Evolutionary conservation across 2,888 invertebrate species (phyloP).

Genomic region (Eristalinus sepulchralis): DNA sequence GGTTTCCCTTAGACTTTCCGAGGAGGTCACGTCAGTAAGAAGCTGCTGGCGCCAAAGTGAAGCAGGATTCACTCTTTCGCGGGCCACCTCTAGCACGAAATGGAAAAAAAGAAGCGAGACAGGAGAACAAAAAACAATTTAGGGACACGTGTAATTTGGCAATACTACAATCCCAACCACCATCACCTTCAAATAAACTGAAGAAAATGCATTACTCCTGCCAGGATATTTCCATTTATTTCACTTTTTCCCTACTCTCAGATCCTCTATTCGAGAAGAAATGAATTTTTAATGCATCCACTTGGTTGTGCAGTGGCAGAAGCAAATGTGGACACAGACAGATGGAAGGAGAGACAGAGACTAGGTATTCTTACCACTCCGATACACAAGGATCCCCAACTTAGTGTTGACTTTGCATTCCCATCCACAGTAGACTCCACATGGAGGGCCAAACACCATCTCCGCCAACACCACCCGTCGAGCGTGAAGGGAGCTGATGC

Average conservation of each 20-base stretch:
- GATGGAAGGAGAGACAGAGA: constrained; percentile 44
- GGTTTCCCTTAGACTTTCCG: constrained; percentile 5
- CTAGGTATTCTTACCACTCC: constrained; percentile 43
- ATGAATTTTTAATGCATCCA: constrained; percentile 70
- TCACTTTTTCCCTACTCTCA: constrained; percentile 28
- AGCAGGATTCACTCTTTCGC: constrained; percentile 34
- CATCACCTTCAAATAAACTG: constrained; percentile 44
- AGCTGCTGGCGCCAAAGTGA: not conserved
- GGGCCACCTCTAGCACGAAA: not conserved
- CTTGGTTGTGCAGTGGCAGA: constrained; percentile 36
- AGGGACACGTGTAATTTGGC: constrained; percentile 64
- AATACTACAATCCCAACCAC: constrained; percentile 35
- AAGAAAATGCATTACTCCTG: constrained; percentile 45
- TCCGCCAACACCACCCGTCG: not conserved
- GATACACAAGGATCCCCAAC: constrained; percentile 54
- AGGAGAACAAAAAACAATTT: constrained; percentile 32
- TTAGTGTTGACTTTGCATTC: constrained; percentile 64
- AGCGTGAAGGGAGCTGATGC: not conserved
- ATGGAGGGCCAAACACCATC: constrained; percentile 25
- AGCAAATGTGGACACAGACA: constrained; percentile 67
- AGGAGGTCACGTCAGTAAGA: not conserved
- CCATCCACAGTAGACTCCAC: constrained; percentile 27
- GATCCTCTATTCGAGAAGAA: constrained; percentile 49
- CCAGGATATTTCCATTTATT: constrained; percentile 45
- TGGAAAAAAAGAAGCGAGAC: not conserved